Evolutionary conservation across 1,140 invertebrate species (phyloP).

Genomic region (Phenacoccus solenopsis): DNA sequence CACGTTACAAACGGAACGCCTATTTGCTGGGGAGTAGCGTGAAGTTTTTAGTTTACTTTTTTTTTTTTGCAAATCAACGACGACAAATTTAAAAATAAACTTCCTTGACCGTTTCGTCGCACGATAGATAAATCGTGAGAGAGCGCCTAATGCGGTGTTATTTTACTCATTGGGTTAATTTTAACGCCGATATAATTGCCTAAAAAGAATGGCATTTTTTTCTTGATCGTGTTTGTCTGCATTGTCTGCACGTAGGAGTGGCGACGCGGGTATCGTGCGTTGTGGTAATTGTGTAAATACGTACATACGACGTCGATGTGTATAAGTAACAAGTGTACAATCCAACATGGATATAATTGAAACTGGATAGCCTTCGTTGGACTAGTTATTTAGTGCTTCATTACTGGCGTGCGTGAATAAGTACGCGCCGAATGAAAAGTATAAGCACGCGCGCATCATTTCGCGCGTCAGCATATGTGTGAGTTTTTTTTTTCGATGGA

Average conservation of each 20-base stretch:
- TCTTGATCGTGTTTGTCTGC: not conserved
- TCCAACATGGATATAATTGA: not conserved
- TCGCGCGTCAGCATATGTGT: not conserved
- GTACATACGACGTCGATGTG: not conserved
- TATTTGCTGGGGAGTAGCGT: too few species aligned
- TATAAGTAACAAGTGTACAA: not conserved
- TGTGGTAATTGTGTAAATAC: not conserved
- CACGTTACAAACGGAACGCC: too few species aligned
- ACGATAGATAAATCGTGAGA: not conserved
- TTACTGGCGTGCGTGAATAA: not conserved
- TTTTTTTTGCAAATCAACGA: too few species aligned
- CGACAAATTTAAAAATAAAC: not conserved
- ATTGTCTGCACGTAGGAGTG: not conserved
- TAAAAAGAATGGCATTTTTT: not conserved
- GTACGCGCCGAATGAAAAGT: not conserved
- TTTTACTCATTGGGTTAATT: not conserved
- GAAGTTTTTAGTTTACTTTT: too few species aligned
- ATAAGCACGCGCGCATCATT: not conserved
- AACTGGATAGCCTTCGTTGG: not conserved
- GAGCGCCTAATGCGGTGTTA: not conserved
- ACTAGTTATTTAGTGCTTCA: constrained; percentile 2
- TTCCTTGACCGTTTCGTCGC: not conserved
- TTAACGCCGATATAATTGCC: not conserved
- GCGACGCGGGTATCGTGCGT: not conserved
- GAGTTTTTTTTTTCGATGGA: too few species aligned